A percentile compares a stretch with the other conserved stretches of the same genome.
Evolutionary conservation across 2,797 vertebrate species (phyloP).

Genomic region (Muscicapa striata): DNA sequence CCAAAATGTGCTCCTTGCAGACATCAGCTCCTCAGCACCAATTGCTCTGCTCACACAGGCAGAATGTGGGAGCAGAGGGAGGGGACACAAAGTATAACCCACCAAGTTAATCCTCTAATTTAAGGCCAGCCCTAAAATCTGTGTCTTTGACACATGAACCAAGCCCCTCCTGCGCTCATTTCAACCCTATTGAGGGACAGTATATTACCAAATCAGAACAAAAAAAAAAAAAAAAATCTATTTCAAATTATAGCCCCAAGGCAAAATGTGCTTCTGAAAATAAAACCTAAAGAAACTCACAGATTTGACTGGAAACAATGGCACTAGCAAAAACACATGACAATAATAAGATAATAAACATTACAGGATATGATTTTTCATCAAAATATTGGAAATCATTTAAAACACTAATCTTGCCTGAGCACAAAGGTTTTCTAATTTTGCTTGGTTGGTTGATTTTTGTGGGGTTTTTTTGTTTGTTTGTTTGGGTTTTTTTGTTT

Average conservation of each 20-base stretch:
- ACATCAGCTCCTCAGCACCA: background rate
- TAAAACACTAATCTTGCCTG: background rate
- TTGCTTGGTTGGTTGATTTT: background rate
- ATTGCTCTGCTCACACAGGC: background rate
- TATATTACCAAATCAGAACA: background rate
- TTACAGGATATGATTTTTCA: background rate
- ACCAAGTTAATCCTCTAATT: background rate
- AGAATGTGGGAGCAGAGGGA: background rate
- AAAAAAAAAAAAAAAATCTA: background rate
- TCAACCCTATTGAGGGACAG: background rate
- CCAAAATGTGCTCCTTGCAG: background rate
- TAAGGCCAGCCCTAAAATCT: background rate
- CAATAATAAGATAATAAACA: background rate
- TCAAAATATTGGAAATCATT: background rate
- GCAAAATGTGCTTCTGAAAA: background rate
- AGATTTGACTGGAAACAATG: background rate
- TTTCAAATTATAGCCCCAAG: background rate
- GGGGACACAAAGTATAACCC: background rate
- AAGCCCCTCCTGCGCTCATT: background rate
- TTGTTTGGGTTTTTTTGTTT: too few relatives aligned
- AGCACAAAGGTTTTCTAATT: background rate
- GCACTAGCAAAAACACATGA: background rate
- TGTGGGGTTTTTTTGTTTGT: too few relatives aligned
- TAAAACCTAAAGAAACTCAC: background rate
- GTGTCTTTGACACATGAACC: background rate